These are phyloP conservation scores for Tricholaema leucomelas DNA, from an alignment of 2,113 vertebrate genomes.

Conservation along the genomic window DNA sequence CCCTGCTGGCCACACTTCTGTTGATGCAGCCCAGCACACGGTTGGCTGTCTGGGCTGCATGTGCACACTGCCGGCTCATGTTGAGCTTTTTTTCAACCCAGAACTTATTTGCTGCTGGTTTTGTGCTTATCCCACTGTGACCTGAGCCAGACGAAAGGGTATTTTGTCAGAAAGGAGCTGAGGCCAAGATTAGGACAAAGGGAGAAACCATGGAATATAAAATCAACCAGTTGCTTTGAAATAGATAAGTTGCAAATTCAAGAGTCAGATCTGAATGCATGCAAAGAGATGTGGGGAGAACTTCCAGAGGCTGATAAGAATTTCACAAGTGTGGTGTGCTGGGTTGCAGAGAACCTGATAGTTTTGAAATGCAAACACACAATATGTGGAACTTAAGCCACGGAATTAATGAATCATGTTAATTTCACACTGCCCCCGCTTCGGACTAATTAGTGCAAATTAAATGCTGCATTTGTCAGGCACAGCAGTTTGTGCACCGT, in stretches of 20 bases:
- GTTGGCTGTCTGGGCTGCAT: too few relatives aligned
- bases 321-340: background rate
- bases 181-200: background rate
- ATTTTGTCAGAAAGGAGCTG: background rate
- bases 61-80: too few relatives aligned
- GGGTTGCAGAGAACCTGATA: slow-evolving; percentile 9
- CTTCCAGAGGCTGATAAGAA: background rate
- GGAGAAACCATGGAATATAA: background rate
- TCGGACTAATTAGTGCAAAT: slow-evolving; percentile 77
- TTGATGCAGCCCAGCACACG: too few relatives aligned
- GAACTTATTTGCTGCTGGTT: too few relatives aligned
- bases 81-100: too few relatives aligned
- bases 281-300: background rate
- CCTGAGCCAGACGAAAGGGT: slow-evolving; percentile 25
- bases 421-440: slow-evolving; percentile 78
- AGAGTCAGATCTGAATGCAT: background rate
- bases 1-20: too few relatives aligned
- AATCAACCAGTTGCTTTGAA: background rate
- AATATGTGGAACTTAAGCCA: slow-evolving; percentile 39
- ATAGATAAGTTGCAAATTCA: background rate
- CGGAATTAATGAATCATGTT: slow-evolving; percentile 71
- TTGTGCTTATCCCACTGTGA: background rate
- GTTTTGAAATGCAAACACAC: slow-evolving; percentile 57
- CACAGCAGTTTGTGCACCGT: slow-evolving; percentile 62
- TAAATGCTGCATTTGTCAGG: slow-evolving; percentile 76